Evolutionary conservation across 2,113 vertebrate genomes (phyloP).

Genomic region (Solea solea): DNA sequence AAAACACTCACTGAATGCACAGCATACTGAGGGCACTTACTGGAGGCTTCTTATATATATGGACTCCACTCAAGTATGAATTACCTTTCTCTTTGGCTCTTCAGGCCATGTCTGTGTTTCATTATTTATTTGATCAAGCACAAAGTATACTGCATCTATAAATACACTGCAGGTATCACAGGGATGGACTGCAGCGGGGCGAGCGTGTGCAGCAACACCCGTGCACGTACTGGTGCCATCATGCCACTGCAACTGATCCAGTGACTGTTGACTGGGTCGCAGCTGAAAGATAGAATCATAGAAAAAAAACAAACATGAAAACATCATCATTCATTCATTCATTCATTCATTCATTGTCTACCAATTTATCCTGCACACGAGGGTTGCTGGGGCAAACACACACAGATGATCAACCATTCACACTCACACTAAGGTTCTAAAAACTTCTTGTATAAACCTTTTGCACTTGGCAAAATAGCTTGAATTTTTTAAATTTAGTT

Average conservation of each 20-base stretch:
- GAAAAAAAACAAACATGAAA: no score
- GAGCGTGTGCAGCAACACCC: slow-evolving; percentile 20
- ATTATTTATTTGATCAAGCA: slow-evolving; percentile 80
- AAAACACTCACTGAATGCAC: slow-evolving; percentile 55
- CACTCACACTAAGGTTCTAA: no score
- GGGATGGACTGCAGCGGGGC: slow-evolving; percentile 37
- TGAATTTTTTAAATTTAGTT: no score
- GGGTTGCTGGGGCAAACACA: no score
- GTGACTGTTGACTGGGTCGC: slow-evolving; percentile 18
- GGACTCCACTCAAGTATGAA: slow-evolving; percentile 71
- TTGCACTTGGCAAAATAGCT: no score
- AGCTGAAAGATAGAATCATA: slow-evolving; percentile 5
- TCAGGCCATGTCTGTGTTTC: slow-evolving; percentile 68
- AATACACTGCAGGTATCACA: slow-evolving; percentile 64
- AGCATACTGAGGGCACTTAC: slow-evolving; percentile 56
- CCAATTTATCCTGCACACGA: no score
- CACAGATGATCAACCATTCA: no score
- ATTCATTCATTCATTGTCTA: no score
- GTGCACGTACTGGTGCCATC: slow-evolving; percentile 36
- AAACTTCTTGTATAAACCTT: no score
- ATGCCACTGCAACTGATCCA: slow-evolving; percentile 35
- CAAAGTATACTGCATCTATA: slow-evolving; percentile 72
- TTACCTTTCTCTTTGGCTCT: slow-evolving; percentile 70
- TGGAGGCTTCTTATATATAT: slow-evolving; percentile 66
- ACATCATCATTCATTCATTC: no score